Conservation (phyloP, 2,797 vertebrate genomes). For the Nannoperca obscura region DNA sequence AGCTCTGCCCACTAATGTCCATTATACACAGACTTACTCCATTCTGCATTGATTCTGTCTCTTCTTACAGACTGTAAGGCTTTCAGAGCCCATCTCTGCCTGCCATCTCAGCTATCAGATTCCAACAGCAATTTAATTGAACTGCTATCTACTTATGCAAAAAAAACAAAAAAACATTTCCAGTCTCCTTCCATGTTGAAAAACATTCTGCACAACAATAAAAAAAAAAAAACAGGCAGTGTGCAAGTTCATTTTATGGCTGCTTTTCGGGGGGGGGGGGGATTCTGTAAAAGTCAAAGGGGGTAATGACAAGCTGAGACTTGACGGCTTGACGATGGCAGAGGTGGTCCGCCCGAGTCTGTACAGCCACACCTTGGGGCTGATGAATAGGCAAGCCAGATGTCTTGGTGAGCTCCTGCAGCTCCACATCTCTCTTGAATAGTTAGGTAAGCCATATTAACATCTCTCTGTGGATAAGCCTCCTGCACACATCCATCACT, state of each 20-base stretch:
- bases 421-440: not conserved
- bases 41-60: constrained; percentile 73
- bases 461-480: constrained; percentile 5
- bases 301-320: constrained; percentile 54
- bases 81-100: constrained; percentile 64
- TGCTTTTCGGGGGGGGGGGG: constrained; percentile 31
- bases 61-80: constrained; percentile 69
- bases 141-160: constrained; percentile 39
- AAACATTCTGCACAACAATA: constrained; percentile 1
- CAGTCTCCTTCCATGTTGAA: constrained; percentile 20
- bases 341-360: constrained; percentile 20
- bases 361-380: constrained; percentile 44
- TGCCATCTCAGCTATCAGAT: constrained; percentile 62
- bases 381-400: constrained; percentile 22
- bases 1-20: constrained; percentile 65
- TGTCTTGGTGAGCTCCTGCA: not conserved
- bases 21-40: constrained; percentile 70
- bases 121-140: constrained; percentile 65
- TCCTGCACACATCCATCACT: constrained; percentile 16
- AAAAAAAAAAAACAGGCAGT: constrained; percentile 24
- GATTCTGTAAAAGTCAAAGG: constrained; percentile 30
- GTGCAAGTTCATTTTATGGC: constrained; percentile 24
- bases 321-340: constrained; percentile 35
- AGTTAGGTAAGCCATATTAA: not conserved
- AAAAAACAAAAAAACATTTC: not conserved